Evolutionary conservation across 2,113 vertebrate genomes (phyloP).

Genomic region (Ochotona princeps): DNA sequence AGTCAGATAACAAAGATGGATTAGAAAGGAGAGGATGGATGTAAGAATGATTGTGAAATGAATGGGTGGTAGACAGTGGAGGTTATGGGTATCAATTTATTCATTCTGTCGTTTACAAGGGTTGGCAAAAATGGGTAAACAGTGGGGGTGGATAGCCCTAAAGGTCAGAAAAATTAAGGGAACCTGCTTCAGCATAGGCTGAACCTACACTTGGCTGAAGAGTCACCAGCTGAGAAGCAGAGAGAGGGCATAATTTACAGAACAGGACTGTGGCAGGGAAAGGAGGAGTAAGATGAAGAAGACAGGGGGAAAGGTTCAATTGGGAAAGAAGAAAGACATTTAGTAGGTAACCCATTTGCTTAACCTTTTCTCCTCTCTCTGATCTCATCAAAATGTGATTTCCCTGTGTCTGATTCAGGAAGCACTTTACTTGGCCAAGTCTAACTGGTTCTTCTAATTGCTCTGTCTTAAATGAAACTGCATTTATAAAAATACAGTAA

Average conservation of each 20-base stretch:
- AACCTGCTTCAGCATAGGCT: conserved; percentile 28
- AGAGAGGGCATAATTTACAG: conserved; percentile 34
- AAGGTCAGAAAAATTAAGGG: not conserved
- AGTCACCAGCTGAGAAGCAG: not conserved
- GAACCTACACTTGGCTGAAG: not conserved
- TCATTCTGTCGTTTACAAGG: conserved; percentile 21
- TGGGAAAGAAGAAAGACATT: conserved; percentile 42
- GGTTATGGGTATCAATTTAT: conserved; percentile 48
- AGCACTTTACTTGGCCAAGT: not conserved
- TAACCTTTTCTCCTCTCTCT: conserved; percentile 26
- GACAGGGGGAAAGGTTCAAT: not conserved
- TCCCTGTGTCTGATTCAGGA: not conserved
- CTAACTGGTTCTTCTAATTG: conserved; percentile 38
- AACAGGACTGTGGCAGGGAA: conserved; percentile 33
- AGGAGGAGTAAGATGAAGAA: not conserved
- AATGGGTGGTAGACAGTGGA: conserved; percentile 38
- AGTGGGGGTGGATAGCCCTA: not conserved
- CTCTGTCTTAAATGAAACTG: not conserved
- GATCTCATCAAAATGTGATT: conserved; percentile 50
- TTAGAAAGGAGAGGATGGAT: conserved; percentile 44
- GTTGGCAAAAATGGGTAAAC: conserved; percentile 41
- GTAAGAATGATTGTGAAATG: conserved; percentile 43
- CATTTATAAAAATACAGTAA: conserved; percentile 39
- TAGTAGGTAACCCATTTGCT: conserved; percentile 29
- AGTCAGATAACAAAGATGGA: conserved; percentile 53